Conservation (phyloP, 2,797 vertebrate species). For the Stomatorhinus walkeri region DNA sequence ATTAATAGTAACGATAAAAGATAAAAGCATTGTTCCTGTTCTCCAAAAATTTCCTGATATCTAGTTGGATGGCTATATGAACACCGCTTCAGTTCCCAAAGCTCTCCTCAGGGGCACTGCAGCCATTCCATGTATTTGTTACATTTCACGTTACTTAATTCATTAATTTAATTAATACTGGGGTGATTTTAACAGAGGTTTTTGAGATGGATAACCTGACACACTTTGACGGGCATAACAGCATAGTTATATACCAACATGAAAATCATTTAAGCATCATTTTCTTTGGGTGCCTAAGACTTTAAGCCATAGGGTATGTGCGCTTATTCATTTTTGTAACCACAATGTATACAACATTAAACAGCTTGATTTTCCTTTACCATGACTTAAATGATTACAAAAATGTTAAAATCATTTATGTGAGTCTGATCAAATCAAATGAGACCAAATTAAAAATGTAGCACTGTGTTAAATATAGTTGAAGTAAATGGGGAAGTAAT, state of each 20-base stretch:
- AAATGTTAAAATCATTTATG: neutral
- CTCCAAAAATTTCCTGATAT: neutral
- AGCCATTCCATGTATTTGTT: neutral
- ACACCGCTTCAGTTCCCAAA: neutral
- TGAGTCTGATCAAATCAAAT: neutral
- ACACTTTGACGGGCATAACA: neutral
- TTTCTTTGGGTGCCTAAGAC: neutral
- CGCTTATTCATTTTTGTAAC: neutral
- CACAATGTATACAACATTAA: neutral
- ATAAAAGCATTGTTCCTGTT: neutral
- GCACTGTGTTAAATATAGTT: neutral
- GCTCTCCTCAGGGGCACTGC: neutral
- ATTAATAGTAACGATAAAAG: neutral
- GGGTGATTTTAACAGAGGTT: neutral
- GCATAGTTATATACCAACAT: neutral
- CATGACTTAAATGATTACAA: neutral
- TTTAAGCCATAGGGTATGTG: neutral
- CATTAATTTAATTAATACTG: neutral
- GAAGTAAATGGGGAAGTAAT: neutral
- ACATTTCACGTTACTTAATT: neutral
- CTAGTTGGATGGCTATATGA: neutral
- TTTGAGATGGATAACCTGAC: neutral
- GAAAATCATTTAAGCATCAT: neutral
- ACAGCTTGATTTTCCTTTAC: neutral
- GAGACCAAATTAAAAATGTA: neutral